These are phyloP conservation scores for Neomorphus geoffroyi DNA, from an alignment of 2,797 vertebrate species.

Conservation along the genomic window DNA sequence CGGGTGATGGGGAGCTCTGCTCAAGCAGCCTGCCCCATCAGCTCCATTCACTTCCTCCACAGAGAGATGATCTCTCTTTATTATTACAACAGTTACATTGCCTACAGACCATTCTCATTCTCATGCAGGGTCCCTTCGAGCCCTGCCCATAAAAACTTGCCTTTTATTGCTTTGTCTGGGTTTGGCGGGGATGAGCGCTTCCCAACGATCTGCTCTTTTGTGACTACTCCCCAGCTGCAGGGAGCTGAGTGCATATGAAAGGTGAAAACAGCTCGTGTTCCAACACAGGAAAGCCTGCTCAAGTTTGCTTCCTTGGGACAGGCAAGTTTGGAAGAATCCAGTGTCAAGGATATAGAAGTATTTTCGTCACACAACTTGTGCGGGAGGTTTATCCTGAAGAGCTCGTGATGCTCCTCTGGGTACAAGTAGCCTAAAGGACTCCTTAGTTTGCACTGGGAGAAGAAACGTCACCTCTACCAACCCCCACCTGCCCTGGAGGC, in stretches of 20 bases:
- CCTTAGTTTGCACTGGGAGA: neutral
- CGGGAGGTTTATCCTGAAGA: neutral
- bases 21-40: neutral
- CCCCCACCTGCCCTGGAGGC: neutral
- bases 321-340: neutral
- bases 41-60: neutral
- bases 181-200: neutral
- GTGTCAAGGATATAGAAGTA: neutral
- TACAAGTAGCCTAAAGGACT: neutral
- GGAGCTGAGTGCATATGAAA: neutral
- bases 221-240: neutral
- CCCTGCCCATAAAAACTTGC: neutral
- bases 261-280: neutral
- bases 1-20: neutral
- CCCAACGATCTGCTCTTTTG: neutral
- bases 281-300: neutral
- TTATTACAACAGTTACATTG: neutral
- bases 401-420: neutral
- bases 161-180: neutral
- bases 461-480: neutral
- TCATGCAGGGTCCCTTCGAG: neutral
- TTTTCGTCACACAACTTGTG: fast-evolving
- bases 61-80: neutral
- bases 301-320: neutral
- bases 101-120: neutral